These are phyloP conservation scores for Timema podura DNA, from an alignment of 2,888 invertebrate species.

Conservation along the genomic window DNA sequence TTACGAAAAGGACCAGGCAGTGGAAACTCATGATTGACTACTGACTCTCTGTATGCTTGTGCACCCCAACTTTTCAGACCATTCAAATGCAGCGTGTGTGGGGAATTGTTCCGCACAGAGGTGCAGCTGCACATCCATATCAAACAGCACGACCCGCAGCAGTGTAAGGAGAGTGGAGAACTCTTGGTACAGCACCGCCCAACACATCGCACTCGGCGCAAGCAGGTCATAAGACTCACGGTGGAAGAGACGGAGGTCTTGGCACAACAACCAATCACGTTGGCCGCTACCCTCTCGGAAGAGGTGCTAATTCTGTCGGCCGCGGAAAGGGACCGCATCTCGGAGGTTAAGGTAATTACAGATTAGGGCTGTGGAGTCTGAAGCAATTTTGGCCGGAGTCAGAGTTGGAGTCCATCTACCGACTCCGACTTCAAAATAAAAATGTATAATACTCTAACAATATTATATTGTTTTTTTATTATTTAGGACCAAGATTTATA, in stretches of 20 bases:
- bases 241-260: conserved; percentile 36
- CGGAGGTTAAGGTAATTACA: conserved; percentile 34
- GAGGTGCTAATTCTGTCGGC: conserved; percentile 42
- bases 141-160: conserved; percentile 31
- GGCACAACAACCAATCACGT: conserved; percentile 31
- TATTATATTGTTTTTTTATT: no score
- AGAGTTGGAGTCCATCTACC: no score
- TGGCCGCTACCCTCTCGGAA: conserved; percentile 38
- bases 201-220: conserved; percentile 18
- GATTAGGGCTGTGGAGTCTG: no score
- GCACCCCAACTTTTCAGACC: conserved; percentile 20
- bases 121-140: conserved; percentile 39
- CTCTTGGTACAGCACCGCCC: conserved; percentile 16
- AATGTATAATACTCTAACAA: no score
- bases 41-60: background rate
- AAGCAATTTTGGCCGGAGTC: background rate
- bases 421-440: background rate
- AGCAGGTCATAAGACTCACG: conserved; percentile 33
- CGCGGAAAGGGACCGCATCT: conserved; percentile 39
- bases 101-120: conserved; percentile 38
- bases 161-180: conserved; percentile 18
- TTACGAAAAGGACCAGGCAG: background rate
- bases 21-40: background rate
- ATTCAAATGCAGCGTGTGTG: conserved; percentile 38
- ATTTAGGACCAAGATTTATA: no score